Base-by-base conservation (phyloP, 2,797 vertebrate genomes). In the Danio jaintianensis region DNA sequence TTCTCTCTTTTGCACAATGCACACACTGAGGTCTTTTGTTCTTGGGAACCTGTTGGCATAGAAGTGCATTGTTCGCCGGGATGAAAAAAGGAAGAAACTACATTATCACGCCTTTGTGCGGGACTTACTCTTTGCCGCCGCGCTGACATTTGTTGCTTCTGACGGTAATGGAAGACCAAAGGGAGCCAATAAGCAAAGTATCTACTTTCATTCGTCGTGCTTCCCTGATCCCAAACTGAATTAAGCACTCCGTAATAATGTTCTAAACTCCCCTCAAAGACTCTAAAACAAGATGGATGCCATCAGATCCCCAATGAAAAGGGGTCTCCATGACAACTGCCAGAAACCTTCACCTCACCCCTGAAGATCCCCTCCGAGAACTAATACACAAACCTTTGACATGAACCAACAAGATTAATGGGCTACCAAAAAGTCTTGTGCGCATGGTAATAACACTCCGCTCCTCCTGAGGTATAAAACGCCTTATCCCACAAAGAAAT, bases 251-350 rank as follows among this genome's bases (percentile, higher is more conserved):
- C 0, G 56, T 15, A 79, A 52, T 70, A 62, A 79, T 62, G 66
- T 78, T 58, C 58, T 20, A 59, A 78, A 59, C 53, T 71, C 15
- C 48, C 69, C 40, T 64, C 59, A 47, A 80, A 66, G 59, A 73
- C 38, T 45, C 22, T 16, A 53, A 76, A 53, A 78, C 47, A 56
- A 78, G 64, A 81, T 66, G 66, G 64, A 81, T 78, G 75, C 69
- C 75, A 69, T 64, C 55, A 69, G 55, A 77, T 67, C 59, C 62
- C 75, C 55, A 45, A 56, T 13, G 69, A 78, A 68, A 82, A 82
- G 82, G 63, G 61, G 88, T 88, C 85, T 87, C 91, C 86, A 89
- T 88, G 89, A 88, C 90, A 87, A 91, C 87, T 67, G 45, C 12
- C 15, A 71, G 22, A 36, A 68, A 43, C 61, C 50, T 43, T 42